Evolutionary conservation across 2,113 vertebrate genomes (phyloP), one percentile per base, ranked within the genome.

Genomic region (Bufo gargarizans): DNA sequence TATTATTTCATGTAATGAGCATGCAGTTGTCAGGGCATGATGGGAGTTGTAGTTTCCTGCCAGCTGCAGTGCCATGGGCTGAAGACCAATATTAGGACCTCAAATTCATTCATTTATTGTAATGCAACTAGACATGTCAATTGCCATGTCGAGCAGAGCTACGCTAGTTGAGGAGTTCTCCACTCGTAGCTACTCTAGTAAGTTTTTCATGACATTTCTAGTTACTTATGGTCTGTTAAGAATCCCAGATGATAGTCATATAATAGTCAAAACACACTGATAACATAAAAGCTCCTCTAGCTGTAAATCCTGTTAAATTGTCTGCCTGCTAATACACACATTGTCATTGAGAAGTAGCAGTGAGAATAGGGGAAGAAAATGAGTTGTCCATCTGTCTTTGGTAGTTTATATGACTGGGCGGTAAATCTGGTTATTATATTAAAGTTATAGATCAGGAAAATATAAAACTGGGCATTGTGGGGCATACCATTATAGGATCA

Each of bases 291-390:
- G 81, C 45, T 53, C 45, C 17, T 50, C 20, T 47, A 83, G 61
- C 61, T 50, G 61, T 50, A 63, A 83, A 67, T 83, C 19, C 61
- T 67, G 81, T 63, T 83, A 83, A 83, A 83, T 67, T 83, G 59
- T 67, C 61, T 83, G 63, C 59, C 63, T 67, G 43, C 50, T 65
- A 47, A 67, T 53, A 83, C 81, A 83, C 81, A 67, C 81, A 67
- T 83, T 83, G 81, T 83, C 81, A 83, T 83, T 67, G 45, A 82
- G 80, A 82, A 47, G 47, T 11, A 82, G 59, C 61, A 4, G 61
- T 83, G 81, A 83, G 61, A 83, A 83, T 65, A 67, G 7, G 80
- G 56, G 12, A 83, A 67, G 43, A 49, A 83, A 83, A 83, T 67
- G 45, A 83, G 81, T 83, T 83, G 45, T 83, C 81, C 45, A 47